Percentiles rank a stretch among this genome's conserved stretches.
phyloP scores from a whole-genome alignment of 2,888 invertebrate genomes.

The Slavum lentiscoides region DNA sequence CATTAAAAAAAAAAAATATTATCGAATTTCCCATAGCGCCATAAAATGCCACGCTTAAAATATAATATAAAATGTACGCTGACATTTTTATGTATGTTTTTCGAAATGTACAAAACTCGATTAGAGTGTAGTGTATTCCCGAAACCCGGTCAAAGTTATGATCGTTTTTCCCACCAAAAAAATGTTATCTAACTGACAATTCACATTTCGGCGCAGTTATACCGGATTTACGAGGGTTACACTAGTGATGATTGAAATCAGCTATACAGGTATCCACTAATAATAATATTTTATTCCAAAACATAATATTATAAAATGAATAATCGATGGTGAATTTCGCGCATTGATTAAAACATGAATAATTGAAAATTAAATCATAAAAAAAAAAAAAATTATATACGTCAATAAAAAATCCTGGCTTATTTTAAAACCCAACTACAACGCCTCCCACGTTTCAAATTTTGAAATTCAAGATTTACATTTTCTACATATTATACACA shows the following conservation, averaged over 20 bases:
- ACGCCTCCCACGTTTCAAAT: not conserved
- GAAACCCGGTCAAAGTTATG: constrained; percentile 16
- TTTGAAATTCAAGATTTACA: not conserved
- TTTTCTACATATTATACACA: not conserved
- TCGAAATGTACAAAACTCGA: not conserved
- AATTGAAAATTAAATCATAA: not conserved
- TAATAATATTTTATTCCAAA: not conserved
- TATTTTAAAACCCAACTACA: not conserved
- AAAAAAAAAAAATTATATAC: not conserved
- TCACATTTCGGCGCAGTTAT: not conserved
- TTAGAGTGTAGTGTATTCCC: not conserved
- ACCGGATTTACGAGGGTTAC: not conserved
- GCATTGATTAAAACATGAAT: not conserved
- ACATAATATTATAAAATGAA: not conserved
- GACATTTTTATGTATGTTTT: not conserved
- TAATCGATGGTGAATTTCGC: not conserved
- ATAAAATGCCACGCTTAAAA: not conserved
- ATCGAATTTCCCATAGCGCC: not conserved
- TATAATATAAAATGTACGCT: not conserved
- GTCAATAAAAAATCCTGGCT: not conserved
- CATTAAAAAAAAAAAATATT: not conserved
- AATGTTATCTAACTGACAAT: constrained; percentile 8
- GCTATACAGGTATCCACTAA: not conserved
- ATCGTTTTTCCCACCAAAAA: not conserved
- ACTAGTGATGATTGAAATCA: constrained; percentile 5